Base-by-base conservation (phyloP, 2,113 vertebrate species). In the Charadrius vociferus region DNA sequence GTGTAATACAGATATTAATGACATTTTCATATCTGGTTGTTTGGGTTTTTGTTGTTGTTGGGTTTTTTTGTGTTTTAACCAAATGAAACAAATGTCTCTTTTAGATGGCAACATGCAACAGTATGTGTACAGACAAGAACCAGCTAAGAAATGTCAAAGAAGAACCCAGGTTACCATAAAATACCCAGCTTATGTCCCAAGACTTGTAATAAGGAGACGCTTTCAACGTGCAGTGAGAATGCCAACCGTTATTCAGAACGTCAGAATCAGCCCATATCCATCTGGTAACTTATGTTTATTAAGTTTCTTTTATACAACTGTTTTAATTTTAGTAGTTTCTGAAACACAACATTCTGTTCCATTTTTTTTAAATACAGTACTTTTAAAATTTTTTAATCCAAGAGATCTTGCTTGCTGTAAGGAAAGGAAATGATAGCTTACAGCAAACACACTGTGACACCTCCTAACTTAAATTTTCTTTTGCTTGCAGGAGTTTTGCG, bases 61-160 rank as follows among this genome's bases (percentile, higher is more conserved):
- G 10, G 39, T 65, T 36, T 5, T n/a, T 49, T 43, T 49, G 39
- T 41, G 39, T 7, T 79, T 72, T 12, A 27, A 78, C 22, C 32
- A 52, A 68, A 59, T 26, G 8, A 59, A 74, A 66, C 26, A 23
- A 63, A 70, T 0, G 3, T 43, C 37, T 83, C 0, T 26, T 93
- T 10, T 27, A 99, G 99, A 99, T 56, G 99, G 99, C 70, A 86
- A 90, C 17, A 96, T 99, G 77, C 99, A 99, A 95, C 99, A 98
- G 96, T 99, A 99, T 1, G 98, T 98, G 36, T 99, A 99, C 90
- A 98, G 97, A 93, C 98, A 97, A 84, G 98, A 98, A 52, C 98
- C 98, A 45, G 88, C 91, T 80, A 98, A 74, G 29, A 97, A 95
- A 45, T 99, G 99, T 49, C 87, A 98, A 8, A 98, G 93, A 43